phyloP scores from a whole-genome alignment of 1,140 invertebrate genomes.

The Euura lappo region DNA sequence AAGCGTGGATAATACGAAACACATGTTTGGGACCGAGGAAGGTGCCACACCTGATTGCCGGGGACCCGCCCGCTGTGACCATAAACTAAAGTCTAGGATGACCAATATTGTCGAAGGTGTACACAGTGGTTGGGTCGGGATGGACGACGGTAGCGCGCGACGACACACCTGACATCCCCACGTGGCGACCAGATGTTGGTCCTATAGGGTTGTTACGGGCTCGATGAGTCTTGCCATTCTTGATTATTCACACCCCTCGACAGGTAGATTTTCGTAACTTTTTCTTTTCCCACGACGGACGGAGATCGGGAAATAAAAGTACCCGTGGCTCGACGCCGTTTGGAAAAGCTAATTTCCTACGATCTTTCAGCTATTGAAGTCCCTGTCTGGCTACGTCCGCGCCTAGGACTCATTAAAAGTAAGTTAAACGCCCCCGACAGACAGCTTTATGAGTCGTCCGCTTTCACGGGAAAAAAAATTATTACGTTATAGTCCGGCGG shows the following conservation, averaged over 20 bases:
- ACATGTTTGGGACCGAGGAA: constrained; percentile 25
- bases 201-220: too few relatives aligned
- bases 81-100: neutral
- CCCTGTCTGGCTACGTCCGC: constrained; percentile 5
- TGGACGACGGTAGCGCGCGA: neutral
- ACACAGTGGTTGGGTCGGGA: neutral
- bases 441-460: constrained; percentile 37
- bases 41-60: neutral
- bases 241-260: constrained; percentile 22
- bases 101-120: neutral
- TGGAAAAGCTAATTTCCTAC: neutral
- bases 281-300: neutral
- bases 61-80: neutral
- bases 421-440: constrained; percentile 37
- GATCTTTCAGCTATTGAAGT: neutral
- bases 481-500: constrained; percentile 38
- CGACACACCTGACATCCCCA: constrained; percentile 27
- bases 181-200: constrained; percentile 42
- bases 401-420: constrained; percentile 42
- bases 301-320: neutral
- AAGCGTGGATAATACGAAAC: constrained; percentile 41
- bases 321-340: neutral
- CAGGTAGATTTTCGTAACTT: constrained; percentile 29
- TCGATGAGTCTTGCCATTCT: neutral
- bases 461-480: constrained; percentile 35